A percentile compares a stretch with the other conserved stretches of the same genome.
These are phyloP conservation scores for Takifugu rubripes DNA, from an alignment of 2,797 vertebrate genomes.

Conservation along the genomic window DNA sequence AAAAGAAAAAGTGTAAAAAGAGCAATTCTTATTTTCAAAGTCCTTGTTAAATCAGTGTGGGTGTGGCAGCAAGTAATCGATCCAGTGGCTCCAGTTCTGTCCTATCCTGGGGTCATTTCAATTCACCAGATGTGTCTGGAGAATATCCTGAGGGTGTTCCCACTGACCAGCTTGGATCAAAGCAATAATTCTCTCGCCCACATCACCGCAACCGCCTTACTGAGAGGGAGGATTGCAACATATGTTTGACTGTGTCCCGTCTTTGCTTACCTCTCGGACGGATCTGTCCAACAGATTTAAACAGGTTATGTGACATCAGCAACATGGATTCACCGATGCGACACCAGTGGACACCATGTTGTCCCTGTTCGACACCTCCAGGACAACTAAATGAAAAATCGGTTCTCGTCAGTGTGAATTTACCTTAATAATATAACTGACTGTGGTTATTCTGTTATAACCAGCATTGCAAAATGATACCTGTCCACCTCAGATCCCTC, in stretches of 20 bases:
- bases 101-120: conserved; percentile 80
- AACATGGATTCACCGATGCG: conserved; percentile 72
- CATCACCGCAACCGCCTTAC: too few species aligned
- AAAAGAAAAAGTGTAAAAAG: conserved; percentile 39
- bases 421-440: conserved; percentile 86
- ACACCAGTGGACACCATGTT: conserved; percentile 61
- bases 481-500: conserved; percentile 64
- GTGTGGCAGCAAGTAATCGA: conserved; percentile 68
- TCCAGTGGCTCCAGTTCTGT: conserved; percentile 66
- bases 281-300: conserved; percentile 70
- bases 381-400: conserved; percentile 68
- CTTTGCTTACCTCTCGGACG: conserved; percentile 69
- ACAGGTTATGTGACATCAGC: conserved; percentile 67
- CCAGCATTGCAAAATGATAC: conserved; percentile 86
- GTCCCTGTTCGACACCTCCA: conserved; percentile 64
- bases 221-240: too few species aligned
- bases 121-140: conserved; percentile 74
- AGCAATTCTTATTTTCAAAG: conserved; percentile 68
- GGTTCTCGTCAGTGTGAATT: conserved; percentile 78
- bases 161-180: conserved; percentile 64
- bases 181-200: conserved; percentile 46
- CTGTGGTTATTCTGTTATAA: conserved; percentile 78
- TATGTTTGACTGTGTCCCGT: conserved; percentile 7
- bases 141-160: conserved; percentile 60
- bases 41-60: conserved; percentile 42